These are phyloP conservation scores for Oasisia sp. DNA, from an alignment of 2,888 invertebrate genomes.

Conservation along the genomic window DNA sequence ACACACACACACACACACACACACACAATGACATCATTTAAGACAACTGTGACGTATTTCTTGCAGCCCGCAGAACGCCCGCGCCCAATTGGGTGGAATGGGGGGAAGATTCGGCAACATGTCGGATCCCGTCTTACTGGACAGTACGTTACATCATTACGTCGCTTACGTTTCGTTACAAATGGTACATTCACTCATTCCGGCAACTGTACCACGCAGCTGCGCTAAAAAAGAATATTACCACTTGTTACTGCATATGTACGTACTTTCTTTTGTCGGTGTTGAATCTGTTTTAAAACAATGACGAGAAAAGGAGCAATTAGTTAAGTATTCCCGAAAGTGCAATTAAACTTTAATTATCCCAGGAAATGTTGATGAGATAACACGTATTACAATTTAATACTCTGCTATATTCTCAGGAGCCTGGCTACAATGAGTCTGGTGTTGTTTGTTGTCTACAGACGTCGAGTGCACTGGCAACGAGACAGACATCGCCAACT, in stretches of 20 bases:
- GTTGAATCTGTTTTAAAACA: too few relatives aligned
- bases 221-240: neutral
- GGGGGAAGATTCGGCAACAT: slow-evolving; percentile 37
- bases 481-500: slow-evolving; percentile 49
- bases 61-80: slow-evolving; percentile 40
- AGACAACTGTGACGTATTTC: neutral
- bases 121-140: slow-evolving; percentile 20
- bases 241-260: neutral
- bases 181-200: neutral
- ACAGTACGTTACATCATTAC: slow-evolving; percentile 14
- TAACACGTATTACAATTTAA: neutral
- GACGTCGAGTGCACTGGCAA: slow-evolving; percentile 52
- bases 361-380: neutral
- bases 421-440: slow-evolving; percentile 13
- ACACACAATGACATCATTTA: neutral
- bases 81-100: slow-evolving; percentile 38
- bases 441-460: slow-evolving; percentile 38
- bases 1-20: neutral
- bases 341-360: neutral
- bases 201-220: neutral
- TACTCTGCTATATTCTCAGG: neutral
- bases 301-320: neutral
- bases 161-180: neutral
- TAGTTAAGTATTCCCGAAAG: neutral
- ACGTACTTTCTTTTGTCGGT: too few relatives aligned